Evolutionary conservation across 2,113 vertebrate genomes (phyloP).

Genomic region (Anhinga rufa): DNA sequence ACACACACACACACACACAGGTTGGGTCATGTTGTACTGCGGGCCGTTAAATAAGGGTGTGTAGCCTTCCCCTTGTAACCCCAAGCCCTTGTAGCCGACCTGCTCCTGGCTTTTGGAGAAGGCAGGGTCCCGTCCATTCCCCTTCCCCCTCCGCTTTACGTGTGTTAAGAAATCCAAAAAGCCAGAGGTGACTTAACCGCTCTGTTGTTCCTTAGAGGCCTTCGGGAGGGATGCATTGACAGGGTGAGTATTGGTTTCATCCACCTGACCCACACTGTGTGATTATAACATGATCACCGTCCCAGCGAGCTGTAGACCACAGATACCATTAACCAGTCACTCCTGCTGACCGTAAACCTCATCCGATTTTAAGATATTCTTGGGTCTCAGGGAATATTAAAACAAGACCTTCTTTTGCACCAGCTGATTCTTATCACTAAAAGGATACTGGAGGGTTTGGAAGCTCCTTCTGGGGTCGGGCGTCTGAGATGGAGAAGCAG

Average conservation of each 20-base stretch:
- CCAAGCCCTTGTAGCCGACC: rapidly evolving
- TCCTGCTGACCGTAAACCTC: not conserved
- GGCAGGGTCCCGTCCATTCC: not conserved
- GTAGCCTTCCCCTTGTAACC: not conserved
- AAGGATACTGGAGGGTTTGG: rapidly evolving
- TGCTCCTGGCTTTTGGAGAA: not conserved
- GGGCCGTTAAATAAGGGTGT: not conserved
- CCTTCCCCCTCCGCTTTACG: rapidly evolving
- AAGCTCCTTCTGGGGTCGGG: not conserved
- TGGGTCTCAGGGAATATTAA: not conserved
- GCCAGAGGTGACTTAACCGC: not conserved
- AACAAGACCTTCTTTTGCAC: not conserved
- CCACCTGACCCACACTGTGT: not conserved
- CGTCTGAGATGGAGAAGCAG: too few relatives aligned
- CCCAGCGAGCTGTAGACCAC: not conserved
- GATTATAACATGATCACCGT: not conserved
- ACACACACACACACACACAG: rapidly evolving
- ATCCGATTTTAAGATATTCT: not conserved
- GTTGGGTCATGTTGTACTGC: rapidly evolving
- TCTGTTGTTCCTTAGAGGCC: not conserved
- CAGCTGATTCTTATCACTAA: not conserved
- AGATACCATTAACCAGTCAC: not conserved
- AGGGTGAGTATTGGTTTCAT: conserved; percentile 35
- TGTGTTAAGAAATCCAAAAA: not conserved
- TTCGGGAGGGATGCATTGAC: not conserved